A percentile compares a stretch with the other conserved stretches of the same genome.
Evolutionary conservation across 2,888 invertebrate species (phyloP).

Genomic region (Agelastica alni): DNA sequence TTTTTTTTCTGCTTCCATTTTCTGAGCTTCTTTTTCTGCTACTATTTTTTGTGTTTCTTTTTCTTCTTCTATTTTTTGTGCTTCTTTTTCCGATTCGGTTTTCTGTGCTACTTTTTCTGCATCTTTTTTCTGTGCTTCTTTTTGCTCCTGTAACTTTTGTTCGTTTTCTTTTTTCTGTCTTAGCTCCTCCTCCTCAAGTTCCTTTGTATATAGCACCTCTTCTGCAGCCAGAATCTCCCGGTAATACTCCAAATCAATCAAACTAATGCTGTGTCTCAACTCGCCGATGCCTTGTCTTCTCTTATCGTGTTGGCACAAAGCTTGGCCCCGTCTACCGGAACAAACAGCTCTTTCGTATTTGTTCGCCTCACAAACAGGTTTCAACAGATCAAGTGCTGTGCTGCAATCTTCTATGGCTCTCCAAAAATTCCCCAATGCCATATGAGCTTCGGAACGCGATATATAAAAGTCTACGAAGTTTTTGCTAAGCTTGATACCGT

Average conservation of each 20-base stretch:
- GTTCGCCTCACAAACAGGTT: constrained; percentile 74
- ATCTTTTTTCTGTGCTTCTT: no score
- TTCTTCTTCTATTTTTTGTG: no score
- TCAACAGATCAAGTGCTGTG: constrained; percentile 73
- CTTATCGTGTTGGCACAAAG: constrained; percentile 71
- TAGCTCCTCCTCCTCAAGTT: constrained; percentile 1
- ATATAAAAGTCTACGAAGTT: constrained; percentile 75
- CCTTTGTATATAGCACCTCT: constrained; percentile 2
- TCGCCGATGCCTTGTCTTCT: constrained; percentile 73
- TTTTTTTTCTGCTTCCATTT: no score
- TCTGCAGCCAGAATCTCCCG: constrained; percentile 48
- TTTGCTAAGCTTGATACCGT: constrained; percentile 74
- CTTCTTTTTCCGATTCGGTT: no score
- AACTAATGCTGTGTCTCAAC: constrained; percentile 72
- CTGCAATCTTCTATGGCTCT: constrained; percentile 63
- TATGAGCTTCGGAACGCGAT: constrained; percentile 80
- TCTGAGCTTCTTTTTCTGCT: no score
- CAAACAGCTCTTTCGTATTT: constrained; percentile 71
- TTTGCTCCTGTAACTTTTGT: no score
- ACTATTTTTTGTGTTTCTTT: no score
- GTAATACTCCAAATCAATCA: constrained; percentile 66
- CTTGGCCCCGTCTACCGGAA: constrained; percentile 74
- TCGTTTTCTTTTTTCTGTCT: no score
- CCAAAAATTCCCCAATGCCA: constrained; percentile 70
- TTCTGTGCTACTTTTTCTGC: no score